phyloP scores from a whole-genome alignment of 2,888 invertebrate genomes.

The Salpingus planirostris region DNA sequence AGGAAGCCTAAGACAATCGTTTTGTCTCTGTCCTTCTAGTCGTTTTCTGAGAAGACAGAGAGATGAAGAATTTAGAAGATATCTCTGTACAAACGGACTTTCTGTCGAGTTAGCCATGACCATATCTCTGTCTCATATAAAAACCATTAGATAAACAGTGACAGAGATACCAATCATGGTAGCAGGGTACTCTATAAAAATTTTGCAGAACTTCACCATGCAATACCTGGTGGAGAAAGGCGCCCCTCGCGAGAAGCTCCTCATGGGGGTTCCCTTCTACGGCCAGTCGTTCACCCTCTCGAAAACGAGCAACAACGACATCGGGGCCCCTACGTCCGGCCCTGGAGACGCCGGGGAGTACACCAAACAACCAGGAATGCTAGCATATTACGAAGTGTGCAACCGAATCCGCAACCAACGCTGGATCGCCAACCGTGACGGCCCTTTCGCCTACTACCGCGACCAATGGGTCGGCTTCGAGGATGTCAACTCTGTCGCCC shows the following conservation, averaged over 20 bases:
- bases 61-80: too few relatives aligned
- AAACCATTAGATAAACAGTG: too few relatives aligned
- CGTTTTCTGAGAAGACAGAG: too few relatives aligned
- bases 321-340: constrained; percentile 59
- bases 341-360: constrained; percentile 74
- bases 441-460: constrained; percentile 62
- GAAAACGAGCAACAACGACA: constrained; percentile 36
- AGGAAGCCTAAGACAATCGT: too few relatives aligned
- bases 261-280: constrained; percentile 78
- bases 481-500: constrained; percentile 64
- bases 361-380: constrained; percentile 79
- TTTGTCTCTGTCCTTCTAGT: too few relatives aligned
- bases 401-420: constrained; percentile 57
- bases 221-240: constrained; percentile 65
- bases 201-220: constrained; percentile 65
- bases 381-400: constrained; percentile 81
- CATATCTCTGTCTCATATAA: too few relatives aligned
- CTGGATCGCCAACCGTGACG: constrained; percentile 56
- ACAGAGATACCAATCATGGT: too few relatives aligned
- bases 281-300: constrained; percentile 75
- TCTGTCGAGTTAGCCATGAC: too few relatives aligned
- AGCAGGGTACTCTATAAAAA: too few relatives aligned
- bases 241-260: constrained; percentile 67
- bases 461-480: constrained; percentile 91
- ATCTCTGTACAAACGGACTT: too few relatives aligned